phyloP scores from a whole-genome alignment of 2,797 vertebrate genomes.

The Pipistrellus kuhlii region DNA sequence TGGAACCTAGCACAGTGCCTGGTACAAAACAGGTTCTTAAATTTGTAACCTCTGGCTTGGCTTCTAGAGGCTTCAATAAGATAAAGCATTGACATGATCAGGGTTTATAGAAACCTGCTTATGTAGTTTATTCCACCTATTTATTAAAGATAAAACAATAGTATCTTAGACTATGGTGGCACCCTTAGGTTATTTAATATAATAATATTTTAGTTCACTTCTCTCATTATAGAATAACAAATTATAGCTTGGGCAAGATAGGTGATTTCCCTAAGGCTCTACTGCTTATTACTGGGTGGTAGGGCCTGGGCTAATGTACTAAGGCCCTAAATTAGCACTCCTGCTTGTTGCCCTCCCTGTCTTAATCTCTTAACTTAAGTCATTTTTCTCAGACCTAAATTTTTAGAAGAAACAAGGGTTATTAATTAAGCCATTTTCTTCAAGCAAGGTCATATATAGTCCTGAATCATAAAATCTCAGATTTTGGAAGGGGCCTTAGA shows the following conservation, averaged over 20 bases:
- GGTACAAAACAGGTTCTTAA: neutral
- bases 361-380: neutral
- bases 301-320: neutral
- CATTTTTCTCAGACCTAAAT: neutral
- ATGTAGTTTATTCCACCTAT: neutral
- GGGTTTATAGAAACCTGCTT: slow-evolving; percentile 52
- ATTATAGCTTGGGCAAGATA: neutral
- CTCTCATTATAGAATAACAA: slow-evolving; percentile 49
- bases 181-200: neutral
- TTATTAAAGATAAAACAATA: slow-evolving; percentile 57
- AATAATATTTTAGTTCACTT: slow-evolving; percentile 49
- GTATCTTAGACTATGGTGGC: neutral
- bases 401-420: slow-evolving; percentile 12
- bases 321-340: neutral
- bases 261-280: neutral
- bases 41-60: neutral
- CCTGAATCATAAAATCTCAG: neutral
- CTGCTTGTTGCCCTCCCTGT: neutral
- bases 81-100: neutral
- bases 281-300: neutral
- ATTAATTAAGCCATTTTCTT: neutral
- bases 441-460: neutral
- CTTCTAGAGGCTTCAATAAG: neutral
- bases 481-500: neutral
- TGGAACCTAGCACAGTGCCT: neutral